Percentiles rank a stretch among this genome's conserved stretches.
Evolutionary conservation across 2,888 invertebrate genomes (phyloP).

Genomic region (Anagyrus pseudococci): DNA sequence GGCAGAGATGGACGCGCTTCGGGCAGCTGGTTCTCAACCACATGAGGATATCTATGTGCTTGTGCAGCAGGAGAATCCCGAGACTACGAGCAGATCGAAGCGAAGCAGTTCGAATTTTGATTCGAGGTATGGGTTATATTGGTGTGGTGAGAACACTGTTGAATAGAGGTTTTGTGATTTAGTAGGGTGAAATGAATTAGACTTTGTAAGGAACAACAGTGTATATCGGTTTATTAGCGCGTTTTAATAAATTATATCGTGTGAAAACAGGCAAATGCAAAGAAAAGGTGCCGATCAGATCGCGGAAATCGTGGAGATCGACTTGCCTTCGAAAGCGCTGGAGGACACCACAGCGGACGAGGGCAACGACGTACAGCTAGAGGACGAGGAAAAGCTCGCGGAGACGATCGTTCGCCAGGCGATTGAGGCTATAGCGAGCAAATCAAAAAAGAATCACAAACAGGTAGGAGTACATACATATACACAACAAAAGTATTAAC

Average conservation of each 20-base stretch:
- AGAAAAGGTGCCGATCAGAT: constrained; percentile 53
- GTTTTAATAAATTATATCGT: neutral
- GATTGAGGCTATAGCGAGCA: constrained; percentile 21
- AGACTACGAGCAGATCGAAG: constrained; percentile 41
- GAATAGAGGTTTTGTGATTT: neutral
- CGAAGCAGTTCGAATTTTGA: constrained; percentile 44
- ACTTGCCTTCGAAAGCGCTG: constrained; percentile 45
- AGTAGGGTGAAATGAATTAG: no score
- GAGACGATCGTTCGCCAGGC: constrained; percentile 23
- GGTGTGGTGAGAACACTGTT: neutral
- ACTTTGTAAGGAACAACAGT: no score
- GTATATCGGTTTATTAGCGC: no score
- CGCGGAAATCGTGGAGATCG: constrained; percentile 55
- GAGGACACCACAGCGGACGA: constrained; percentile 31
- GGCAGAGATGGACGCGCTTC: constrained; percentile 41
- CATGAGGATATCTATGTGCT: constrained; percentile 16
- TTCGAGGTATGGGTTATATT: constrained; percentile 18
- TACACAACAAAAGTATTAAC: neutral
- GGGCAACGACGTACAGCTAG: constrained; percentile 20
- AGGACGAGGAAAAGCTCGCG: constrained; percentile 32
- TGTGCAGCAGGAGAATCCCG: constrained; percentile 19
- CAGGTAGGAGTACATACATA: neutral
- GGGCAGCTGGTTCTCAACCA: constrained; percentile 17
- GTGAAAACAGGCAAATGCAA: constrained; percentile 42
- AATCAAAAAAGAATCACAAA: constrained; percentile 5